These are phyloP conservation scores for Chesias legatella DNA, from an alignment of 2,888 invertebrate species.

Conservation along the genomic window DNA sequence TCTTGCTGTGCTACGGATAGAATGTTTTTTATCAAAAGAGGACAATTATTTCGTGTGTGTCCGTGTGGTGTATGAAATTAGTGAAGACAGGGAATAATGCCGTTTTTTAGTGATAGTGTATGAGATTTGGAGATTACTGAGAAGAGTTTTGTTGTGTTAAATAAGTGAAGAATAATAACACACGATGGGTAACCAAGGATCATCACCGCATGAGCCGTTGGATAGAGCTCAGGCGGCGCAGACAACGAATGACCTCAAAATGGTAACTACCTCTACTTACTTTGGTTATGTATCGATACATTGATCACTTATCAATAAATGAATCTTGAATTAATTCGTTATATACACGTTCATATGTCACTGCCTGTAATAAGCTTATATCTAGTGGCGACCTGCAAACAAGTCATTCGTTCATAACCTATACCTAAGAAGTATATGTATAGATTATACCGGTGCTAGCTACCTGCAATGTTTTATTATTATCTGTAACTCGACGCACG, in stretches of 20 bases:
- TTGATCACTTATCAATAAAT: too few relatives aligned
- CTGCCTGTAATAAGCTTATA: conserved; percentile 25
- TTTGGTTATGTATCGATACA: too few relatives aligned
- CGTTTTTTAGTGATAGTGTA: conserved; percentile 21
- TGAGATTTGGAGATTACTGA: conserved; percentile 39
- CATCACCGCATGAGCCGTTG: conserved; percentile 90
- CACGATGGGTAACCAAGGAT: conserved; percentile 90
- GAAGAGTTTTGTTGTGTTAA: conserved; percentile 38
- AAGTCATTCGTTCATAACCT: not conserved
- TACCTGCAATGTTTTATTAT: conserved; percentile 29
- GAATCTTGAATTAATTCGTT: too few relatives aligned
- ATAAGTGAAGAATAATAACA: conserved; percentile 25
- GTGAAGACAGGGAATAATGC: conserved; percentile 23
- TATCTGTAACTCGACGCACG: conserved; percentile 22
- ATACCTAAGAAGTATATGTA: too few relatives aligned
- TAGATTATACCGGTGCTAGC: too few relatives aligned
- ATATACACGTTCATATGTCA: conserved; percentile 39
- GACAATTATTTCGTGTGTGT: conserved; percentile 52
- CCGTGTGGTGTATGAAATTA: conserved; percentile 45
- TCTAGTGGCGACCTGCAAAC: conserved; percentile 14
- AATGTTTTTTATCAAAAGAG: conserved; percentile 59
- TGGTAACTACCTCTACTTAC: conserved; percentile 59
- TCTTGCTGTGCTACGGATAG: conserved; percentile 63
- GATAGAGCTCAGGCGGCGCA: conserved; percentile 82
- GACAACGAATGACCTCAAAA: conserved; percentile 70